Percentiles rank a stretch among this genome's conserved stretches.
These are phyloP conservation scores for Enteromius fasciolatus DNA, from an alignment of 2,797 vertebrate species.

Conservation along the genomic window DNA sequence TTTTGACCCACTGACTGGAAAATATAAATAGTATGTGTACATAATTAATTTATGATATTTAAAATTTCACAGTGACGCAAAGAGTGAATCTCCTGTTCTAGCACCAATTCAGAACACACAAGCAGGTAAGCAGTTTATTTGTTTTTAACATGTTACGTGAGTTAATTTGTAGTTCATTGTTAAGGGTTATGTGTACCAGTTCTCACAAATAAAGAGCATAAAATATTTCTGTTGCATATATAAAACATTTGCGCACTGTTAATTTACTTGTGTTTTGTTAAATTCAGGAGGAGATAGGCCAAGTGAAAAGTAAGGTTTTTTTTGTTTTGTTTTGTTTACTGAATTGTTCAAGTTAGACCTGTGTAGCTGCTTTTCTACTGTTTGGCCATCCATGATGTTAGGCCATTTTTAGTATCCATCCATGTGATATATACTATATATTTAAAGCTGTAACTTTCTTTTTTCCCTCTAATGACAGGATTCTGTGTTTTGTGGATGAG, in stretches of 20 bases:
- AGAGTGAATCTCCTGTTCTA: slow-evolving; percentile 65
- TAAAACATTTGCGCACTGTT: background rate
- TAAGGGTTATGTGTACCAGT: background rate
- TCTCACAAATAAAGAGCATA: background rate
- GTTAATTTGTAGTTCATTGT: background rate
- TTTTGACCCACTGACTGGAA: background rate
- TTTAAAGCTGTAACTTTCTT: background rate
- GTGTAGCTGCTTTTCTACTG: background rate
- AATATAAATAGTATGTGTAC: background rate
- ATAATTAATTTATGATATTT: background rate
- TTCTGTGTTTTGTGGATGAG: slow-evolving; percentile 13
- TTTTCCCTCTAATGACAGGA: slow-evolving; percentile 8
- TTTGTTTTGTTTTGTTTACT: background rate
- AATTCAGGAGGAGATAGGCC: slow-evolving; percentile 32
- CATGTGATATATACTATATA: too few species aligned
- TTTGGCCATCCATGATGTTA: too few species aligned
- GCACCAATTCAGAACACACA: slow-evolving; percentile 69
- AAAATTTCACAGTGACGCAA: slow-evolving; percentile 70
- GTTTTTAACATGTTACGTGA: background rate
- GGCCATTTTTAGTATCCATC: background rate
- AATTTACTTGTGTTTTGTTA: background rate
- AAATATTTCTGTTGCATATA: background rate
- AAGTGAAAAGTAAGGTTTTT: slow-evolving; percentile 49
- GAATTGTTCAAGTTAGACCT: background rate
- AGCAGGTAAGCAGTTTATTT: slow-evolving; percentile 58